phyloP scores from a whole-genome alignment of 2,113 vertebrate genomes.

The human region GRCh38 chr16:87794001-87794500 shows the following conservation, averaged over 20 bases:
- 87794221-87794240: too few species aligned
- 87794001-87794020: background rate
- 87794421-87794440: background rate
- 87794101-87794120: background rate
- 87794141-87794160: background rate
- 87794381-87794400: background rate
- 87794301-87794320: too few species aligned
- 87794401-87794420: too few species aligned
- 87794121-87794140: background rate
- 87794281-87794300: background rate
- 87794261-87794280: background rate
- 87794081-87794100: background rate
- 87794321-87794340: background rate
- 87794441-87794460: too few species aligned
- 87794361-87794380: accelerated
- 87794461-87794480: too few species aligned
- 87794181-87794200: background rate
- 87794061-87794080: background rate
- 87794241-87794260: too few species aligned
- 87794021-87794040: background rate
- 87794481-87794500: background rate
- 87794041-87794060: background rate
- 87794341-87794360: background rate
- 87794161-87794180: background rate
- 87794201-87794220: background rate